Conservation (phyloP, 2,113 vertebrate species). For the Cyprinodon tularosa region DNA sequence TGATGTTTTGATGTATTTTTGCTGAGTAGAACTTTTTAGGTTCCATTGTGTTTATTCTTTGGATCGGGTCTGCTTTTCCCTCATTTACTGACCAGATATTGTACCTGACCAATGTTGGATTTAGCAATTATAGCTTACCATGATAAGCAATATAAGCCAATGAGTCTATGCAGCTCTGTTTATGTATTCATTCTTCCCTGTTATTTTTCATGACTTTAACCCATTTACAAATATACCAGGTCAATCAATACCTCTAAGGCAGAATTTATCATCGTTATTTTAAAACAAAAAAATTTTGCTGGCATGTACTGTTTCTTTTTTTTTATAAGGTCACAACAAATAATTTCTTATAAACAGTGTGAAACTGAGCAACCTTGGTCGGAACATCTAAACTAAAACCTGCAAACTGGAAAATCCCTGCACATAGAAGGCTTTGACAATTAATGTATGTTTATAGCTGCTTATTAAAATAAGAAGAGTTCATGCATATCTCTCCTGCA, state of each 20-base stretch:
- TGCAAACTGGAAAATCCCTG: neutral
- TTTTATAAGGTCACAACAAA: neutral
- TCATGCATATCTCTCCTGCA: too few relatives aligned
- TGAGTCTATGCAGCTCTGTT: neutral
- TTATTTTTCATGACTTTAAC: neutral
- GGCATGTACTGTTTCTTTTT: neutral
- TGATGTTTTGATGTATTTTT: neutral
- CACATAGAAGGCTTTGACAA: neutral
- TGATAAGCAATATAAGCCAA: neutral
- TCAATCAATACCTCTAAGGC: neutral
- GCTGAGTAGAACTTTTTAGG: neutral
- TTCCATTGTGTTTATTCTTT: neutral
- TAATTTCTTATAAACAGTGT: neutral
- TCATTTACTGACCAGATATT: neutral
- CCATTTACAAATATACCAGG: neutral
- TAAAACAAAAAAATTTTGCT: neutral
- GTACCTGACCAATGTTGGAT: neutral
- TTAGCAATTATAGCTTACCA: too few relatives aligned
- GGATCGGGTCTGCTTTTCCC: neutral
- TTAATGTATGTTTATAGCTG: too few relatives aligned
- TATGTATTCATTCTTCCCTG: neutral
- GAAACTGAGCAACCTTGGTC: neutral
- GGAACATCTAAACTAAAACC: neutral
- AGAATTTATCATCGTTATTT: neutral
- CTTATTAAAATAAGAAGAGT: too few relatives aligned